Base-by-base conservation (phyloP, 2,113 vertebrate genomes). In the Pyrgilauda ruficollis region DNA sequence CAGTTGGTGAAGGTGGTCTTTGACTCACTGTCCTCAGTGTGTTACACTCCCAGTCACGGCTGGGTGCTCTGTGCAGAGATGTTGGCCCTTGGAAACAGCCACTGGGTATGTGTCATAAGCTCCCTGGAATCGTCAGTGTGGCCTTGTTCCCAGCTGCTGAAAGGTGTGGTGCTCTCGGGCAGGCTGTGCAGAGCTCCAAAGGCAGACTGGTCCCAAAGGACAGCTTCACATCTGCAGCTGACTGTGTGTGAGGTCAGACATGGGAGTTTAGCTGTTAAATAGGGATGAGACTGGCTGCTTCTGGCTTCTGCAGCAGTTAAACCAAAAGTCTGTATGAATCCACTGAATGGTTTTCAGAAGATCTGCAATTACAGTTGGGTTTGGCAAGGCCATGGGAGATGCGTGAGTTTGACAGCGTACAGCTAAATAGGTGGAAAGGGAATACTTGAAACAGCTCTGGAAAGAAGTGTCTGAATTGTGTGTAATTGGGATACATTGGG, bases 1-100 rank as follows among this genome's bases (percentile, higher is more conserved):
- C 50, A 9, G 14, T 2, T 53, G 86, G 17, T 49, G 55, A 41
- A 39, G 26, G 49, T 33, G 61, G 8, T 55, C 21, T 55, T 33
- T 39, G 68, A 13, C 16, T 49, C n/a, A 0, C 9, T 78, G 53
- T 20, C 33, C 80, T 46, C n/a, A 20, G 26, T 4, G 74, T 41
- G 33, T 31, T 17, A 6, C 6, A 5, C 30, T 37, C 31, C 22
- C 50, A n/a, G 0, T 11, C 13, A 0, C 3, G 59, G 37, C 63
- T 74, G 69, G 37, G 12, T 56, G n/a, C 43, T 53, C 59, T 66
- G 0, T 20, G 52, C 1, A 10, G 52, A 17, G 52, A 1, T 75
- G 44, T 0, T 19, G 72, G 53, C 13, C 49, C 62, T 27, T 27
- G 31, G 43, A 4, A 70, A 17, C 15, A 2, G 9, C 68, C 37